Base-by-base conservation (phyloP, 2,797 vertebrate genomes). In the Acipenser transmontanus region DNA sequence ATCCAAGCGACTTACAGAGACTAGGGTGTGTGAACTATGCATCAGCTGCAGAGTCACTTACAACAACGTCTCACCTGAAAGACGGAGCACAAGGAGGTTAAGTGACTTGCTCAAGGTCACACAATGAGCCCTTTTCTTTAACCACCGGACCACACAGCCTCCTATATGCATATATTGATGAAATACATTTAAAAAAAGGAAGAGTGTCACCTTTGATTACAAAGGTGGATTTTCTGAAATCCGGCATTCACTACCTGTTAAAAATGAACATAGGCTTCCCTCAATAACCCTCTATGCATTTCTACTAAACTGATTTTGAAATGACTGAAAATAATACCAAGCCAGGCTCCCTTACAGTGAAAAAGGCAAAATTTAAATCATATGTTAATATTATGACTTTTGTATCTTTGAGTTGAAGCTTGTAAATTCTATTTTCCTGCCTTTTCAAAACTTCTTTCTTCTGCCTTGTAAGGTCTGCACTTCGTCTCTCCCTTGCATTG, bases 381-480 rank as follows among this genome's bases (percentile, higher is more conserved):
- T 60, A 47, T 62, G 49, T 70, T 66, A 70, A 66, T 62, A 66
- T 60, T 48, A 65, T 59, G 61, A 62, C 48, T 34, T 34, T 34
- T 50, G 60, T 49, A 51, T 8, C 54, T 7, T 17, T 48, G 48
- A 62, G 60, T 20, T 50, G 7, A 48, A 65, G 64, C 59, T 51
- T 54, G 64, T 49, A 14, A 62, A 65, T 60, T 57, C 47, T 17
- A 13, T 57, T 14, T n/a, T 57, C 34, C 34, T 57, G 17, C 59
- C 52, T 70, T 64, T 67, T 63, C 48, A 64, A 64, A 60, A 56
- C 61, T 17, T n/a, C 48, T 48, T 63, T 70, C 69, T 59, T 34
- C 59, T 5, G 47, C 63, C 48, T 68, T 64, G 7, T 14, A 64
- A 52, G 68, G 68, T 60, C 11, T 63, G 61, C 20, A 59, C 10